Conservation (phyloP, 1,140 invertebrate species). For the Lordiphosa clarofinis region DNA sequence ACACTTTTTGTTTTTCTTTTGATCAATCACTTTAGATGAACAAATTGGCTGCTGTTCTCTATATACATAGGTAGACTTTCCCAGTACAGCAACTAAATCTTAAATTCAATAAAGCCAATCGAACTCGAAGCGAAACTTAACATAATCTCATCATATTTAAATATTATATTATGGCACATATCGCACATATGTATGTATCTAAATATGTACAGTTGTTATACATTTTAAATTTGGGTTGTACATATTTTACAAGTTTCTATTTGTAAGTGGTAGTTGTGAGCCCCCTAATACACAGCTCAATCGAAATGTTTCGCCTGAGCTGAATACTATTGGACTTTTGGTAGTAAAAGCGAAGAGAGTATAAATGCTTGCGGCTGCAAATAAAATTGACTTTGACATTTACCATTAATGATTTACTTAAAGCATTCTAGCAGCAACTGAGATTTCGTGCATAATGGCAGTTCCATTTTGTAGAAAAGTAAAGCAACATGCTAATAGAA, state of each 20-base stretch:
- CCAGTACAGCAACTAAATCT: neutral
- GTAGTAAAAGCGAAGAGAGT: constrained; percentile 21
- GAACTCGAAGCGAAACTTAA: constrained; percentile 30
- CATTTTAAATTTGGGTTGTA: constrained; percentile 38
- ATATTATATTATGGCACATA: constrained; percentile 56
- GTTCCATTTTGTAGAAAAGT: neutral
- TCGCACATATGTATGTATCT: constrained; percentile 51
- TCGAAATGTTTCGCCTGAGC: too few relatives aligned
- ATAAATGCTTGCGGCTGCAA: constrained; percentile 43
- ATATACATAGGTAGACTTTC: too few relatives aligned
- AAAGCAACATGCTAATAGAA: constrained; percentile 12
- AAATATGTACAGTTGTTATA: constrained; percentile 59
- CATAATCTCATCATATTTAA: neutral
- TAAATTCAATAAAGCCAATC: constrained; percentile 14
- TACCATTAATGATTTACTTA: constrained; percentile 19
- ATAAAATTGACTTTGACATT: constrained; percentile 53
- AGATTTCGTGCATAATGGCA: neutral
- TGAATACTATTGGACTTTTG: neutral
- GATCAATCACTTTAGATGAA: constrained; percentile 64
- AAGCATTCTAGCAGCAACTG: constrained; percentile 7
- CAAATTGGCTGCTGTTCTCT: too few relatives aligned
- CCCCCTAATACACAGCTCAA: too few relatives aligned
- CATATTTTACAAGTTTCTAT: constrained; percentile 62
- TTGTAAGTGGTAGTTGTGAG: constrained; percentile 4
- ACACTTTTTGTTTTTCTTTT: constrained; percentile 36